These are phyloP conservation scores for Agonopterix heracliana DNA, from an alignment of 2,888 invertebrate genomes.

Conservation along the genomic window DNA sequence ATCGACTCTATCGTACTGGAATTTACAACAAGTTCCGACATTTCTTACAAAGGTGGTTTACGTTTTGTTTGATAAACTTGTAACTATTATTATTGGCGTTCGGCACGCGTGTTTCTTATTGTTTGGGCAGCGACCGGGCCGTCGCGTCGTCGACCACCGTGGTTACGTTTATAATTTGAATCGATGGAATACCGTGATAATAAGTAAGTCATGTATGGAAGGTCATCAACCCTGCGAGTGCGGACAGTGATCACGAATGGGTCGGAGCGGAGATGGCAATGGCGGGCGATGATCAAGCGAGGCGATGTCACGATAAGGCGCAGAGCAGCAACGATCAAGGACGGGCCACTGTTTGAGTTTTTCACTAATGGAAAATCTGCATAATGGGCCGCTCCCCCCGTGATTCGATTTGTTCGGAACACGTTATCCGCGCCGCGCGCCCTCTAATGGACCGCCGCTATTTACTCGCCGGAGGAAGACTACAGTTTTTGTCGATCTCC, in stretches of 20 bases:
- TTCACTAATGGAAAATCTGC: constrained; percentile 69
- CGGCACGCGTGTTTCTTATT: neutral
- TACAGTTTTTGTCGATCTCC: constrained; percentile 48
- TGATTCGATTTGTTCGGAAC: constrained; percentile 64
- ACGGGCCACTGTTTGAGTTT: constrained; percentile 37
- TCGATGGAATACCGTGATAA: neutral
- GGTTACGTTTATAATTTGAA: neutral
- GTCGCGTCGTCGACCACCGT: neutral
- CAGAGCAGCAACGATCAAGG: constrained; percentile 16
- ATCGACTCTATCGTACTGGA: too few relatives aligned
- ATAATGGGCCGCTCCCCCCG: constrained; percentile 56
- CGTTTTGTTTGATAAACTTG: neutral
- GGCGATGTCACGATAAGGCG: constrained; percentile 23
- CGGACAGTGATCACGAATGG: constrained; percentile 15
- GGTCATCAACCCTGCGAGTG: constrained; percentile 11
- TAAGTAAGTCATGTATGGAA: neutral
- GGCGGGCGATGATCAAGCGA: neutral
- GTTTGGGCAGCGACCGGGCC: neutral
- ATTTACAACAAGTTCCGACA: too few relatives aligned
- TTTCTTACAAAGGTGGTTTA: too few relatives aligned
- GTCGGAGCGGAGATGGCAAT: constrained; percentile 2
- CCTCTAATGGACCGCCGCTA: constrained; percentile 54
- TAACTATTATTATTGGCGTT: neutral
- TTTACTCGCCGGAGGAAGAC: constrained; percentile 38
- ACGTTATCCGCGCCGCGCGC: constrained; percentile 38